Conservation (phyloP, 2,888 invertebrate genomes). For the Lucinisca nassula region DNA sequence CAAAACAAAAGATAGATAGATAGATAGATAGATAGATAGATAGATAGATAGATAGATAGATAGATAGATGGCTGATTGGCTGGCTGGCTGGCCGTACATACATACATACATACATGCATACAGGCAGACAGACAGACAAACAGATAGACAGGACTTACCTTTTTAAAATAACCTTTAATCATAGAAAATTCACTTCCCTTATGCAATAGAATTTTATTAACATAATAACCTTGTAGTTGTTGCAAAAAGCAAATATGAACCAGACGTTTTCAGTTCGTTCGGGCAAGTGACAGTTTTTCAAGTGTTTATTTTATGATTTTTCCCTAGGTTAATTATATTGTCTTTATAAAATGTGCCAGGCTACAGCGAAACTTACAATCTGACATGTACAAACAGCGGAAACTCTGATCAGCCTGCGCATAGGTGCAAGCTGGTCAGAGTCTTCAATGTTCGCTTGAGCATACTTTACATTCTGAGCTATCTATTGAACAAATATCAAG, state of each 20-base stretch:
- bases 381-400: too few relatives aligned
- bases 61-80: too few relatives aligned
- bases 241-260: background rate
- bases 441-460: background rate
- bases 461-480: background rate
- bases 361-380: too few relatives aligned
- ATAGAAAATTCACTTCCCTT: too few relatives aligned
- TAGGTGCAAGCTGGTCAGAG: background rate
- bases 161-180: too few relatives aligned
- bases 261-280: background rate
- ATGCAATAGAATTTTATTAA: background rate
- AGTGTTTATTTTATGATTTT: background rate
- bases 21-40: background rate
- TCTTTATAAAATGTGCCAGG: background rate
- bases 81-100: too few relatives aligned
- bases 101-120: too few relatives aligned
- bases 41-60: too few relatives aligned
- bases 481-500: too few relatives aligned
- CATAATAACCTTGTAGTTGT: background rate
- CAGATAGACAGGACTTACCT: too few relatives aligned
- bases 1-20: background rate
- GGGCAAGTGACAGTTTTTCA: background rate
- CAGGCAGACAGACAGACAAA: too few relatives aligned
- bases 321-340: background rate
- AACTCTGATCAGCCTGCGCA: background rate